Evolutionary conservation across 2,113 vertebrate genomes (phyloP), one percentile per base, ranked within the genome.

Genomic region (Etheostoma spectabile): DNA sequence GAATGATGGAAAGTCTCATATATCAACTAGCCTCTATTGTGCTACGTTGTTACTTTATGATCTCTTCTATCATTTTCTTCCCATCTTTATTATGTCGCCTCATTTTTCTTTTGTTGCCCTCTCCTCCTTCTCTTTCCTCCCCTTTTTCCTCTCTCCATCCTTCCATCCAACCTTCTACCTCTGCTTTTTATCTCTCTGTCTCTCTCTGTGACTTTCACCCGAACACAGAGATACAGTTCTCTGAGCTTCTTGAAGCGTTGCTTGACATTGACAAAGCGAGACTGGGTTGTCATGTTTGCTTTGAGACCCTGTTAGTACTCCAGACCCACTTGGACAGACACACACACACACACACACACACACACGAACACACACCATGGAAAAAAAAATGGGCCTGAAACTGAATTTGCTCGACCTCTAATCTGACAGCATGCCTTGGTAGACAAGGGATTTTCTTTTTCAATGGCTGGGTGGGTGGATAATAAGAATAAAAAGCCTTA

Each of bases 241-340:
- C 94, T 84, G 90, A 95, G 95, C 93, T 92, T 93, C 93, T 91
- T 89, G 89, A 93, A 95, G 71, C 93, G 93, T 95, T 87, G 91
- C 92, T 64, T 92, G 95, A 95, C 94, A 89, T 73, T 96, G 96
- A 96, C 95, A 95, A 93, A 94, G 94, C 72, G 88, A 95, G 94
- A 96, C 96, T 94, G 91, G 93, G 93, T 94, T 97, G 96, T 97
- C 96, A 97, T 95, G 94, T 97, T 96, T 95, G 92, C 94, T 97
- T 96, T 95, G 95, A 94, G 88, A 92, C 82, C 84, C 90, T 88
- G 94, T 92, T 94, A 94, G 93, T 94, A 89, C 93, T 92, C 90
- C 94, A 92, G 95, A 86, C 86, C 83, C 66, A 35, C 65, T 30
- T 6, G 79, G 74, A 79, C 77, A 71, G 73, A 76, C 76, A 75